A percentile compares a stretch with the other conserved stretches of the same genome.
phyloP scores from a whole-genome alignment of 2,888 invertebrate genomes.

The Netelia virgata region DNA sequence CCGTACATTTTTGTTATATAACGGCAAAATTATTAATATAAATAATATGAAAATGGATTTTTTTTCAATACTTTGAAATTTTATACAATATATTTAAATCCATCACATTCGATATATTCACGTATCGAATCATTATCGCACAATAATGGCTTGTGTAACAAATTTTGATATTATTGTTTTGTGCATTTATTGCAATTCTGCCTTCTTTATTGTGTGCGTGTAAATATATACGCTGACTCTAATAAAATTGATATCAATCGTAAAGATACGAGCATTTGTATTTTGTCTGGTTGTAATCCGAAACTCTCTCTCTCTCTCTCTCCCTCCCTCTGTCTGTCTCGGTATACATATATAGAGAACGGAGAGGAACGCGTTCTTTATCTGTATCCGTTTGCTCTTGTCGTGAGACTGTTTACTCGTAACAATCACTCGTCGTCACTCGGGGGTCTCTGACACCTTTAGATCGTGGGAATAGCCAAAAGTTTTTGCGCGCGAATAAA shows the following conservation, averaged over 20 bases:
- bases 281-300: conserved; percentile 67
- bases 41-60: too few species aligned
- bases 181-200: conserved; percentile 51
- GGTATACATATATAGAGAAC: neutral
- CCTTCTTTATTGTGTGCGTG: conserved; percentile 23
- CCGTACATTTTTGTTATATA: too few species aligned
- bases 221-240: conserved; percentile 40
- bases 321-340: neutral
- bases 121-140: conserved; percentile 15
- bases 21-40: too few species aligned
- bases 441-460: conserved; percentile 62
- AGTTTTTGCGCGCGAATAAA: conserved; percentile 39
- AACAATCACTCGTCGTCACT: conserved; percentile 57
- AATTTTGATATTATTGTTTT: conserved; percentile 51
- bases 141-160: conserved; percentile 40
- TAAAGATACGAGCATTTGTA: conserved; percentile 62
- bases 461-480: conserved; percentile 65
- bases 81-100: too few species aligned
- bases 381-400: conserved; percentile 66
- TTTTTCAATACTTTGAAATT: too few species aligned
- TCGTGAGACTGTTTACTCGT: conserved; percentile 62
- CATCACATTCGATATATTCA: neutral
- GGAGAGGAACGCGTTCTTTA: conserved; percentile 59
- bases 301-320: conserved; percentile 44
- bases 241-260: conserved; percentile 63